These are phyloP conservation scores for Melieria picta DNA, from an alignment of 2,888 invertebrate genomes.

Conservation along the genomic window DNA sequence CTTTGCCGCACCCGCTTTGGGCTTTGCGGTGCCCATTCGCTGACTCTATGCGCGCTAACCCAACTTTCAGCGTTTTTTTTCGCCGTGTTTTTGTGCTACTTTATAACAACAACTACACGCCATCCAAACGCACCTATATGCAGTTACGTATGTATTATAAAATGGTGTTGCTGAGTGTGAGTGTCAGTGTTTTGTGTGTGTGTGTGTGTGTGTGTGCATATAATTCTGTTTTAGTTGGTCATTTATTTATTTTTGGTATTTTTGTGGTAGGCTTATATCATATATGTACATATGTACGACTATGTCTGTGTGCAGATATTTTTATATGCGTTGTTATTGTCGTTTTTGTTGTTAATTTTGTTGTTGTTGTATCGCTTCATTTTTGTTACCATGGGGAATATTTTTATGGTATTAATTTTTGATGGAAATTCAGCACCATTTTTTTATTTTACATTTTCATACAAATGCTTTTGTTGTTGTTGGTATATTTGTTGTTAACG, in stretches of 20 bases:
- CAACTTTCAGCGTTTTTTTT: too few species aligned
- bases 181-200: slow-evolving; percentile 1
- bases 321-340: neutral
- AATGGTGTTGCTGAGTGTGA: too few species aligned
- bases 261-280: slow-evolving; percentile 10
- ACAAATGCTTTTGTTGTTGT: neutral
- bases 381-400: slow-evolving; percentile 35
- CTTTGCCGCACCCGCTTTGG: neutral
- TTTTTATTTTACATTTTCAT: slow-evolving; percentile 8
- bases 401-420: slow-evolving; percentile 37
- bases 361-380: slow-evolving; percentile 12
- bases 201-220: slow-evolving; percentile 5
- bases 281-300: slow-evolving; percentile 11
- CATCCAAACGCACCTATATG: too few species aligned
- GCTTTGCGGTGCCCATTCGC: neutral
- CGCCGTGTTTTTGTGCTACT: slow-evolving; percentile 1
- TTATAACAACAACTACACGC: neutral
- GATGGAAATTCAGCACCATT: slow-evolving; percentile 39
- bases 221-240: slow-evolving; percentile 37
- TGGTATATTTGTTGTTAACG: slow-evolving; percentile 6
- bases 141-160: too few species aligned
- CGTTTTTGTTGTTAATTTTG: neutral
- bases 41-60: too few species aligned
- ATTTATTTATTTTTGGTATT: slow-evolving; percentile 26
- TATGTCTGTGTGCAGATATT: slow-evolving; percentile 7